phyloP scores from a whole-genome alignment of 2,888 invertebrate species.

The Eurois occulta region DNA sequence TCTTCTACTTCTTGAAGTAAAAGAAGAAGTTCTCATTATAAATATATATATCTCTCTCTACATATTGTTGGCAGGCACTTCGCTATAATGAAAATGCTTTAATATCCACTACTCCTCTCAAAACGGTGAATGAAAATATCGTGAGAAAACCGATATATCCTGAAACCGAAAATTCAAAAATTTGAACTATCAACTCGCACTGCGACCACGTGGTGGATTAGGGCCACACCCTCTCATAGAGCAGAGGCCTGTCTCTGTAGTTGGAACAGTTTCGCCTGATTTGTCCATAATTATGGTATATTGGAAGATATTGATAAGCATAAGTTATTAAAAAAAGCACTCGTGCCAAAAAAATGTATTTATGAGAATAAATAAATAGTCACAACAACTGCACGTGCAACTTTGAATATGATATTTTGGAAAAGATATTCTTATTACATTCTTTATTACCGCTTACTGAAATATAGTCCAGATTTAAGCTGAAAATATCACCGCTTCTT shows the following conservation, averaged over 20 bases:
- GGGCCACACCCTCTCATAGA: background rate
- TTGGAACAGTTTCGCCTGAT: background rate
- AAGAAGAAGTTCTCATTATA: background rate
- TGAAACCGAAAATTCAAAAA: no score
- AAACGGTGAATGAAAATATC: no score
- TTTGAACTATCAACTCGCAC: background rate
- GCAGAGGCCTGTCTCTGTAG: background rate
- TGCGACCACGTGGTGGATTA: background rate
- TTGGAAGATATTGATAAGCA: background rate
- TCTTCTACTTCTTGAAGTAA: background rate
- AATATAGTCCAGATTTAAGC: background rate
- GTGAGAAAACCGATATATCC: no score
- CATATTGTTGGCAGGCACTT: background rate
- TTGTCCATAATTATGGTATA: background rate
- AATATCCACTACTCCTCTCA: background rate
- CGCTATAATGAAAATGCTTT: background rate
- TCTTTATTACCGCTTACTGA: no score
- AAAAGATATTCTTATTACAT: no score
- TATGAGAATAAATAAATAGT: background rate
- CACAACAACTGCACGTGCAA: no score
- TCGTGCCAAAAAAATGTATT: no score
- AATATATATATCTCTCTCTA: no score
- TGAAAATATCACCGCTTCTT: background rate
- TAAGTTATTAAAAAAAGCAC: background rate
- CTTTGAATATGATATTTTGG: background rate